phyloP scores from a whole-genome alignment of 2,113 vertebrate genomes.

The Syngnathoides biaculeatus region DNA sequence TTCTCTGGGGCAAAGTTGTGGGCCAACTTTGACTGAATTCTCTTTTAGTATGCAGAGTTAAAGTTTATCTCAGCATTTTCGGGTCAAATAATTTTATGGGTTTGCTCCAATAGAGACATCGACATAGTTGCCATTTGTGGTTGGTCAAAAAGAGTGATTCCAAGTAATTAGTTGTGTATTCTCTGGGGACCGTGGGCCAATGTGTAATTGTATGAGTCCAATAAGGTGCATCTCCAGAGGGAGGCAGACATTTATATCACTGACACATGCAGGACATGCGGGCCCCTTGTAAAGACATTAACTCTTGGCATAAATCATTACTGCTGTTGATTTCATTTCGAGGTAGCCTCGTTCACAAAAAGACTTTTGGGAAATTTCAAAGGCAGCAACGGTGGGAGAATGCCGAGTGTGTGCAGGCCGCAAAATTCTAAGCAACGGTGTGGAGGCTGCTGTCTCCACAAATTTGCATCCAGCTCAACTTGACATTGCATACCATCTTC shows the following conservation, averaged over 20 bases:
- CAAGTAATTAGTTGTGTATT: slow-evolving; percentile 63
- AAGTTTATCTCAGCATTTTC: slow-evolving; percentile 53
- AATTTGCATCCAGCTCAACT: slow-evolving; percentile 48
- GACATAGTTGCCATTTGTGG: slow-evolving; percentile 12
- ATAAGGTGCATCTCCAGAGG: slow-evolving; percentile 54
- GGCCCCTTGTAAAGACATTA: slow-evolving; percentile 28
- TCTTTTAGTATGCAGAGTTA: slow-evolving; percentile 13
- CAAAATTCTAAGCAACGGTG: slow-evolving; percentile 18
- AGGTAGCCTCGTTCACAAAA: slow-evolving; percentile 24
- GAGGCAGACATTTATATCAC: slow-evolving; percentile 58
- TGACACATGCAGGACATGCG: slow-evolving; percentile 40
- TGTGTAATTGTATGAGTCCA: slow-evolving; percentile 72
- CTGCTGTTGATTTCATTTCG: slow-evolving; percentile 39
- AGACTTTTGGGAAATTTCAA: slow-evolving; percentile 16
- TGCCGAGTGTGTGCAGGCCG: slow-evolving; percentile 10
- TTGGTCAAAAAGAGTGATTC: slow-evolving; percentile 51
- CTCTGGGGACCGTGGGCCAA: slow-evolving; percentile 48
- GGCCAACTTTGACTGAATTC: slow-evolving; percentile 8
- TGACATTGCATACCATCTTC: slow-evolving; percentile 47
- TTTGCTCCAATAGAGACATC: slow-evolving; percentile 23
- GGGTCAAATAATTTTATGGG: slow-evolving; percentile 43
- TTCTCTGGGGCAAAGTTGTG: slow-evolving; percentile 5
- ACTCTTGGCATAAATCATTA: slow-evolving; percentile 40
- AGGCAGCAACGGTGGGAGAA: slow-evolving; percentile 12
- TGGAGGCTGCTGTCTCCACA: slow-evolving; percentile 44